These are phyloP conservation scores for Camponotus fellah DNA, from an alignment of 2,888 invertebrate species.

Conservation along the genomic window DNA sequence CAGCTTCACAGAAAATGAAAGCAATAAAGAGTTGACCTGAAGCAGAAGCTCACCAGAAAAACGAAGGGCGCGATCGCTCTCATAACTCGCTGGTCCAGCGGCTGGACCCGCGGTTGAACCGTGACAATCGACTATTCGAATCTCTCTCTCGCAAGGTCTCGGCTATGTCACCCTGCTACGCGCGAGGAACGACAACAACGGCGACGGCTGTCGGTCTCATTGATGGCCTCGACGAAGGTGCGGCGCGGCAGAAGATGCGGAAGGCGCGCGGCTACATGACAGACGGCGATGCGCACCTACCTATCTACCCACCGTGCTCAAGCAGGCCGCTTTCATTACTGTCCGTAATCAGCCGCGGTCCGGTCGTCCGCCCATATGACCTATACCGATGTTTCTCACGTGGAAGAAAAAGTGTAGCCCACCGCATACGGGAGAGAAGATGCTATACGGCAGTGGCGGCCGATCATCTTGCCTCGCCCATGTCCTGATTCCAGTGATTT, in stretches of 20 bases:
- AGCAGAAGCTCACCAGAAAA: conserved; percentile 71
- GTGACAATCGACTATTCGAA: conserved; percentile 25
- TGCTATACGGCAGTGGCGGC: conserved; percentile 33
- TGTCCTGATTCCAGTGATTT: background rate
- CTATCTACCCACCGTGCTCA: conserved; percentile 75
- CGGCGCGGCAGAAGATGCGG: background rate
- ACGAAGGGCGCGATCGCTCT: conserved; percentile 69
- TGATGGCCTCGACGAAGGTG: conserved; percentile 42
- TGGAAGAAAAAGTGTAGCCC: conserved; percentile 81
- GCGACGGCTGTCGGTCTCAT: conserved; percentile 61
- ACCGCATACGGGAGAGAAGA: conserved; percentile 36
- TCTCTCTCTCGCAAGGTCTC: background rate
- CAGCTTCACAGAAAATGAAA: background rate
- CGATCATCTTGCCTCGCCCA: conserved; percentile 23
- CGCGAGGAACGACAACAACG: conserved; percentile 4
- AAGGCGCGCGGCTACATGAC: conserved; percentile 77
- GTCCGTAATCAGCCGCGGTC: conserved; percentile 79
- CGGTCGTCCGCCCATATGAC: conserved; percentile 70
- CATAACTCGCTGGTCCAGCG: conserved; percentile 72
- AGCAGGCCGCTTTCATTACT: conserved; percentile 83
- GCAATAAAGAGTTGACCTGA: background rate
- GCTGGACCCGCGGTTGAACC: conserved; percentile 52
- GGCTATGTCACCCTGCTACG: conserved; percentile 5
- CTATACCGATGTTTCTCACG: conserved; percentile 65
- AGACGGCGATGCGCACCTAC: conserved; percentile 63